Evolutionary conservation across 2,888 invertebrate genomes (phyloP), one percentile per base, ranked within the genome.

Genomic region (Melanotus villosus): DNA sequence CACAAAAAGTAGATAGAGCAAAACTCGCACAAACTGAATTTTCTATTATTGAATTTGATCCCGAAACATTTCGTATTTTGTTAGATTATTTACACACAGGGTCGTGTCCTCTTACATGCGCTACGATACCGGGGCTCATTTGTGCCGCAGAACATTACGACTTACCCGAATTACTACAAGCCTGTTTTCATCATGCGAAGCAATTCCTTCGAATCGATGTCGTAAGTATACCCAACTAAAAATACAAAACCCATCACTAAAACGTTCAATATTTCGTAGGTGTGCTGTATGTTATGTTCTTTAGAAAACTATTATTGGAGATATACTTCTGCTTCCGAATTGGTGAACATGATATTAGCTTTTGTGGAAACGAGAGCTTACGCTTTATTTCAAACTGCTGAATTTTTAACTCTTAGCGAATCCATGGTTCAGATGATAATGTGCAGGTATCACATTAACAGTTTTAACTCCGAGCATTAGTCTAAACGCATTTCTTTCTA

Each of bases 131-230:
- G 9, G 96, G 97, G 0, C 89, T 97, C 26, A 95, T 97, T 75
- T 97, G 96, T 83, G 96, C 97, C 0, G 97, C 97, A 0, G 97
- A 97, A 80, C 97, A 97, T 83, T 97, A 96, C 84, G 97, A 97
- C 85, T 87, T 97, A 69, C 96, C 97, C 0, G 97, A 97, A 83
- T 87, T 97, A 62, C 87, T 97, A 70, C 96, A 97, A 82, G 97
- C 97, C 9, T 97, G 97, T 86, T 97, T 97, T 86, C 97, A 97
- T 82, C 97, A 97, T 80, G 96, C 96, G 78, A 97, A 97, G 83
- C 96, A 97, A 84, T 96, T 96, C 84, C 88, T 97, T 34, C 89
- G 96, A 77, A 94, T 96, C 83, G 96, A 96, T 86, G 94, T 96
- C 80, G 96, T 94, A 82, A 86, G 88, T 82, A 34, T 23, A n/a